These are phyloP conservation scores for Ictalurus punctatus DNA, from an alignment of 2,113 vertebrate species.

Conservation along the genomic window DNA sequence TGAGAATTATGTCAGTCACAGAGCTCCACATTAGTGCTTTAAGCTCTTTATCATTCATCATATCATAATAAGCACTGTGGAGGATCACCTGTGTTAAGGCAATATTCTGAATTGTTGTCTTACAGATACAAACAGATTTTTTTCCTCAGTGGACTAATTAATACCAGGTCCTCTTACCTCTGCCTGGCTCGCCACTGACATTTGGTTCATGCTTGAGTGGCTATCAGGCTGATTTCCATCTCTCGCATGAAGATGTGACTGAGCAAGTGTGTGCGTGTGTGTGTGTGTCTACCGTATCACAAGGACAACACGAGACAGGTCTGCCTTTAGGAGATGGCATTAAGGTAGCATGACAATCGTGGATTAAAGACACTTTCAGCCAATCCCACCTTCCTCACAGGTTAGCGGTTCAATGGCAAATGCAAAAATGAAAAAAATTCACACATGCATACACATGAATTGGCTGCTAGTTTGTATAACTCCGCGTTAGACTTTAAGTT, in stretches of 20 bases:
- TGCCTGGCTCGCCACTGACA: slow-evolving; percentile 72
- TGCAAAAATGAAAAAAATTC: slow-evolving; percentile 46
- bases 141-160: slow-evolving; percentile 71
- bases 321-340: slow-evolving; percentile 65
- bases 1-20: slow-evolving; percentile 1
- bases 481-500: slow-evolving; percentile 23
- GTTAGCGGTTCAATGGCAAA: slow-evolving; percentile 64
- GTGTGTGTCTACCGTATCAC: slow-evolving; percentile 60
- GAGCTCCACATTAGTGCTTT: slow-evolving; percentile 11
- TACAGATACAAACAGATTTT: slow-evolving; percentile 61
- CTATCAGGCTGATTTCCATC: slow-evolving; percentile 76
- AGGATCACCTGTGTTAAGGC: slow-evolving; percentile 69
- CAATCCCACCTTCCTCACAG: slow-evolving; percentile 59
- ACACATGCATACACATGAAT: slow-evolving; percentile 56
- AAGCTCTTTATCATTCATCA: slow-evolving; percentile 53
- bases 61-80: slow-evolving; percentile 58
- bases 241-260: slow-evolving; percentile 67
- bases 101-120: slow-evolving; percentile 61
- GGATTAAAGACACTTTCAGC: slow-evolving; percentile 67
- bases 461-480: slow-evolving; percentile 39
- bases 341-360: slow-evolving; percentile 69
- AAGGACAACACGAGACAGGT: slow-evolving; percentile 63
- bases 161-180: slow-evolving; percentile 68
- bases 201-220: slow-evolving; percentile 82
- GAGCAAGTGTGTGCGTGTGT: slow-evolving; percentile 45